Evolutionary conservation across 2,888 invertebrate species (phyloP).

Genomic region (Zelleria hepariella): DNA sequence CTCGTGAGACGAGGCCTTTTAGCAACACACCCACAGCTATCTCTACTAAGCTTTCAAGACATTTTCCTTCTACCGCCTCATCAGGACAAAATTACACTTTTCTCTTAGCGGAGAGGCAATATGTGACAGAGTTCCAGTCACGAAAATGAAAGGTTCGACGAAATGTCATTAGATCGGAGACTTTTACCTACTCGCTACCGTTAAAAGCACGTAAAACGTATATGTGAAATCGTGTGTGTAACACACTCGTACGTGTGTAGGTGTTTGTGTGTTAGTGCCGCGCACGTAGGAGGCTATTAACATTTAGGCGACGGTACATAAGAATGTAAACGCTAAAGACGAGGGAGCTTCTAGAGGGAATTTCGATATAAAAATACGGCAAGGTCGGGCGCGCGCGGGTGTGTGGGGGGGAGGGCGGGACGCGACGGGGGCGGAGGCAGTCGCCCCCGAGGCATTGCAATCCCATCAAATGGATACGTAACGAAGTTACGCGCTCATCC

Average conservation of each 20-base stretch:
- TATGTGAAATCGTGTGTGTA: slow-evolving; percentile 23
- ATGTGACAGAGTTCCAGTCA: slow-evolving; percentile 39
- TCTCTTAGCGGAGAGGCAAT: slow-evolving; percentile 39
- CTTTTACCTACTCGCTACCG: slow-evolving; percentile 37
- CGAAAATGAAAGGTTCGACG: slow-evolving; percentile 53
- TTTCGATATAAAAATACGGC: slow-evolving; percentile 72
- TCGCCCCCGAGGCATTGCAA: slow-evolving; percentile 73
- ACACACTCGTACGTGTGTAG: slow-evolving; percentile 10
- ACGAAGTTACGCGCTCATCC: slow-evolving; percentile 79
- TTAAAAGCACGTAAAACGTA: slow-evolving; percentile 55
- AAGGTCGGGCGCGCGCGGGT: slow-evolving; percentile 38
- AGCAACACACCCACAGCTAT: neutral
- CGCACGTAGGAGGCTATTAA: slow-evolving; percentile 62
- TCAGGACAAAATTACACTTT: slow-evolving; percentile 37
- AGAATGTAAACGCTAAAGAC: slow-evolving; percentile 73
- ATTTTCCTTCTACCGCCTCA: slow-evolving; percentile 52
- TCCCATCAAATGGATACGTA: slow-evolving; percentile 86
- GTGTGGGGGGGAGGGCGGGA: slow-evolving; percentile 14
- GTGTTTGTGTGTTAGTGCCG: slow-evolving; percentile 23
- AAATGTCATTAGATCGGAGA: slow-evolving; percentile 51
- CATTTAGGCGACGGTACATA: slow-evolving; percentile 69
- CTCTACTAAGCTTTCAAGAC: slow-evolving; percentile 12
- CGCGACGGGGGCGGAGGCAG: slow-evolving; percentile 26
- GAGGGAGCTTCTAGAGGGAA: slow-evolving; percentile 62
- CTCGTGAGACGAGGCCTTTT: neutral